These are phyloP conservation scores for Tuberolachnus salignus DNA, from an alignment of 2,888 invertebrate genomes.

Conservation along the genomic window DNA sequence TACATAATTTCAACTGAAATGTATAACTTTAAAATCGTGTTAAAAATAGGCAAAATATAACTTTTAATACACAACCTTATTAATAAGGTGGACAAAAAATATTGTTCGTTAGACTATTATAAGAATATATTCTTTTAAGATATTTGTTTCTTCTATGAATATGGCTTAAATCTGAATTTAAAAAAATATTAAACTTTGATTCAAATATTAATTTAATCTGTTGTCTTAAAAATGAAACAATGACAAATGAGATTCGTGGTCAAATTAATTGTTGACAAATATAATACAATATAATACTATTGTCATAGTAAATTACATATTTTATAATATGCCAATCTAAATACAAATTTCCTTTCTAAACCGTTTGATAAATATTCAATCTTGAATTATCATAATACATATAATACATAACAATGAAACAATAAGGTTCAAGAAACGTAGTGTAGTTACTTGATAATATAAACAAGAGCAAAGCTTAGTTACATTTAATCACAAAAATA, in stretches of 20 bases:
- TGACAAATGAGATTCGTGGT: slow-evolving; percentile 21
- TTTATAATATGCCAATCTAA: neutral
- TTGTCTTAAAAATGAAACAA: slow-evolving; percentile 15
- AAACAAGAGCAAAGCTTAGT: slow-evolving; percentile 34
- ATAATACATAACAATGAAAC: slow-evolving; percentile 44
- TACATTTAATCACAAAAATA: slow-evolving; percentile 35
- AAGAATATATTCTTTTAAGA: no score
- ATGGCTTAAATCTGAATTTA: neutral
- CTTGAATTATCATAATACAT: slow-evolving; percentile 32
- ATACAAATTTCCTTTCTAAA: neutral
- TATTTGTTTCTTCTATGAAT: slow-evolving; percentile 2
- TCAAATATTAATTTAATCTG: neutral
- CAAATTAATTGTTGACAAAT: neutral
- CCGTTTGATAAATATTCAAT: neutral
- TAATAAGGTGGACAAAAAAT: neutral
- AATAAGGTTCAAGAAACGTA: slow-evolving; percentile 28
- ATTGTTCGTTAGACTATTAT: neutral
- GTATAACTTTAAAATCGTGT: neutral
- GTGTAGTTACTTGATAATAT: neutral
- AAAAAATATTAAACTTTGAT: neutral
- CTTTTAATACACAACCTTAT: slow-evolving; percentile 7
- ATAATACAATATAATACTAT: slow-evolving; percentile 19
- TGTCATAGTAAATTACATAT: slow-evolving; percentile 6
- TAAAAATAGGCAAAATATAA: slow-evolving; percentile 2
- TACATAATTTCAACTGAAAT: neutral